Base-by-base conservation (phyloP, 2,797 vertebrate species). In the Labeo calbasu region DNA sequence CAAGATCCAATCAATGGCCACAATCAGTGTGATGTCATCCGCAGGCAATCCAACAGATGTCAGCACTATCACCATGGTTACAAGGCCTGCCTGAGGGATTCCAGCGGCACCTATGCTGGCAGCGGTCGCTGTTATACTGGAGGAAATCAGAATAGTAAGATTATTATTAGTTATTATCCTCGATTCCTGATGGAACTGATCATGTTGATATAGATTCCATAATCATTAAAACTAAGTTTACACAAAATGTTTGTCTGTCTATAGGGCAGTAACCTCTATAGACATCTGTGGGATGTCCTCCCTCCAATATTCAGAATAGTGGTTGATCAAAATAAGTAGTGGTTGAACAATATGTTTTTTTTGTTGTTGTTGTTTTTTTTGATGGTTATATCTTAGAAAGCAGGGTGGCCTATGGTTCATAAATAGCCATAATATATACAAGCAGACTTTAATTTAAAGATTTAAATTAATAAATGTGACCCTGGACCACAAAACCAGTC, bases 51-150 rank as follows among this genome's bases (percentile, higher is more conserved):
- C 97, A 7, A 98, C 97, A 0, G 97, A 97, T 0, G 97, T 98
- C 28, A 98, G 91, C 19, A 98, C 96, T 0, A 97, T 97, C 88
- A 97, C 96, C 96, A 97, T 97, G 19, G 96, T 98, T 32, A 97
- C 95, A 0, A 98, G 95, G 0, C 96, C 96, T 0, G 97, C 96
- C 90, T 97, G 96, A 2, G 96, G 97, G 79, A 97, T 97, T 10
- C 96, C 97, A 0, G 97, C 97, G 0, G 96, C 97, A 1, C 97
- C 97, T 0, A 97, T 96, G 90, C 97, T 97, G 8, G 96, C 96
- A 0, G 97, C 97, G 0, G 97, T 97, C 0, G 97, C 97, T 0
- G 97, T 98, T 88, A 98, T 97, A 92, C 97, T 98, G 91, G 55
- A 77, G 50, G n/a, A 84, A 87, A 73, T 17, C 21, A 84, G 13